These are phyloP conservation scores for Acanthurus leucopareius DNA, from an alignment of 2,797 vertebrate species.

Conservation along the genomic window DNA sequence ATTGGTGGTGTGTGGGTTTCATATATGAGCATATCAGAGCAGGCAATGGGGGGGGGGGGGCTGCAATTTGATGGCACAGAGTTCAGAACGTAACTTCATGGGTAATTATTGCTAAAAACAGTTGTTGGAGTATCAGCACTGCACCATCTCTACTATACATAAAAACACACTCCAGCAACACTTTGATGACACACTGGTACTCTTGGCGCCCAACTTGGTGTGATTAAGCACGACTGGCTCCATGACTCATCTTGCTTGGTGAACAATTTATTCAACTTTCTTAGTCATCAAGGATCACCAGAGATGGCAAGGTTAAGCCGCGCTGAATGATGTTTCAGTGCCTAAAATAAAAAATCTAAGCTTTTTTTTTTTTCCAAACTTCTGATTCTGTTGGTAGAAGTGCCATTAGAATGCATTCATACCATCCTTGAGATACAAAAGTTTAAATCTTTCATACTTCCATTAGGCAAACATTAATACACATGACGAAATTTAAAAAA, in stretches of 20 bases:
- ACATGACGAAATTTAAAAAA: neutral
- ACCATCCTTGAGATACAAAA: neutral
- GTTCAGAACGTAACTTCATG: neutral
- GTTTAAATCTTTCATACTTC: neutral
- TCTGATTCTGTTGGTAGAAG: neutral
- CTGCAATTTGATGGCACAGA: neutral
- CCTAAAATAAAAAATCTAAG: neutral
- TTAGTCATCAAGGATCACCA: conserved; percentile 9
- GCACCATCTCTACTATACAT: neutral
- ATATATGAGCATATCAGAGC: neutral
- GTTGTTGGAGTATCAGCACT: neutral
- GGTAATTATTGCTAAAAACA: neutral
- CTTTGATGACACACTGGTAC: neutral
- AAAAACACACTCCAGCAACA: neutral
- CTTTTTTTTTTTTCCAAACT: neutral
- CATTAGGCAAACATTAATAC: neutral
- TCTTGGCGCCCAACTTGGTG: neutral
- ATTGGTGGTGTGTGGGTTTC: neutral
- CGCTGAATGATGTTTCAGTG: neutral
- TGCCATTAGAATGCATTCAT: neutral
- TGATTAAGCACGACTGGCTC: neutral
- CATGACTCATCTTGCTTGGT: neutral
- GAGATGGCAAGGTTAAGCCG: neutral
- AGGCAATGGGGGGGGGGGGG: neutral
- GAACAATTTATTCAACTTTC: neutral